These are phyloP conservation scores for human (Homo sapiens) DNA, from an alignment of 2,113 vertebrate species.

Conservation along the genomic window GRCh38 chr4:20880501-20881000, in stretches of 20 bases:
- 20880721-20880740: neutral
- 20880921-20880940: neutral
- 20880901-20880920: neutral
- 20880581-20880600: neutral
- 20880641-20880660: neutral
- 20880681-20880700: neutral
- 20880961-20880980: neutral
- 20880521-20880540: neutral
- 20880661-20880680: neutral
- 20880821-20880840: neutral
- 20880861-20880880: neutral
- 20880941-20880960: neutral
- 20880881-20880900: neutral
- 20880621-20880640: neutral
- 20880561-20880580: neutral
- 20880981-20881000: neutral
- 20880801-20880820: neutral
- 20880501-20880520: neutral
- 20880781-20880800: neutral
- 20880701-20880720: neutral
- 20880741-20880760: conserved; percentile 34
- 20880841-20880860: neutral
- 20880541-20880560: neutral
- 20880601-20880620: neutral
- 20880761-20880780: neutral